Evolutionary conservation across 2,888 invertebrate species (phyloP), one percentile per base, ranked within the genome.

Genomic region (Ochropacha duplaris): DNA sequence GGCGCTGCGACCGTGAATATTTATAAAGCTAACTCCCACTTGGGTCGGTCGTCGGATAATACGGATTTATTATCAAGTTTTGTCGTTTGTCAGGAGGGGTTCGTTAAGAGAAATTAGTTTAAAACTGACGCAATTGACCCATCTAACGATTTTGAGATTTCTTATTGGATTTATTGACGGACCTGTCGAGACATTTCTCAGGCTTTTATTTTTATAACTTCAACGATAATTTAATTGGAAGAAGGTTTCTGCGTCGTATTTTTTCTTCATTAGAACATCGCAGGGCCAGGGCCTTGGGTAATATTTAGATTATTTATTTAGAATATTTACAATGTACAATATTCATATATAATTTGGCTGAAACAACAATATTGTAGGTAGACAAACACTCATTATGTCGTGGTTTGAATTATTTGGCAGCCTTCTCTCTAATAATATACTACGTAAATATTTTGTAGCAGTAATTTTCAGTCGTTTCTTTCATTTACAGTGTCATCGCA

Each of bases 1-100:
- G 68, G 69, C 66, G 65, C 63, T 62, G 63, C 68, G 69, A 68
- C 72, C 72, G 69, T 84, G 87, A 87, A 88, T 87, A 87, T 87
- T 87, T 84, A 87, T 86, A 81, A 82, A 77, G 66, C 65, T 61
- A 71, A 71, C 71, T 75, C 71, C 70, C 66, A 67, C 65, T 74
- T 64, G 63, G 68, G 67, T 66, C 62, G 68, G 67, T 66, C 62
- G 56, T 66, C 62, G 56, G 65, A n/a, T 72, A 74, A 76, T 72
- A 61, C 69, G 72, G 77, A 82, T 80, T 84, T 83, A 82, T 82
- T 79, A 80, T 78, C 72, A 71, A 79, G 70, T 77, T 78, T 73
- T 71, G 31, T 31, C 31, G 12, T 31, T 31, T 66, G 56, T 66
- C 63, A 61, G 60, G 59, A 49, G 64, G 65, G 62, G 64, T 68